phyloP scores from a whole-genome alignment of 2,113 vertebrate genomes.

The Myrmecobius fasciatus region DNA sequence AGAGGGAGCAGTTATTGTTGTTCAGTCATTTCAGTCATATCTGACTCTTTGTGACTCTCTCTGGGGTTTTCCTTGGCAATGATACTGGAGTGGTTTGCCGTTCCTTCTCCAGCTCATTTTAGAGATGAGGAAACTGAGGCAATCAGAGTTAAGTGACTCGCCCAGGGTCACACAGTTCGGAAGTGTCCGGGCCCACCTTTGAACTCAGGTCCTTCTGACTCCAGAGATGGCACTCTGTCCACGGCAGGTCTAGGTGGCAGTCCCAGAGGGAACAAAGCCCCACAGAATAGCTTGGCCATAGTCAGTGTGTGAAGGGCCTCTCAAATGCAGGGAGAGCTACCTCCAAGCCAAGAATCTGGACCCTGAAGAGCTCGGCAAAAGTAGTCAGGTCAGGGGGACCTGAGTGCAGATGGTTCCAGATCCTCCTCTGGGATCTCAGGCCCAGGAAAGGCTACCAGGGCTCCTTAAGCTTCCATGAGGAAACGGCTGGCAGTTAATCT shows the following conservation, averaged over 20 bases:
- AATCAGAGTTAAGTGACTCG: not conserved
- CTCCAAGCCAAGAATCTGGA: not conserved
- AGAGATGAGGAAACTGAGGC: not conserved
- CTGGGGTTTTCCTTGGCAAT: not conserved
- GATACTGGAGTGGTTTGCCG: not conserved
- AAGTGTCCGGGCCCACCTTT: not conserved
- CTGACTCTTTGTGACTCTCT: not conserved
- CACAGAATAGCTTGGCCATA: not conserved
- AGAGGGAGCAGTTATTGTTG: slow-evolving; percentile 58
- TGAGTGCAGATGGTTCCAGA: not conserved
- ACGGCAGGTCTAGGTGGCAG: not conserved
- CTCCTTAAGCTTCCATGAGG: slow-evolving; percentile 10
- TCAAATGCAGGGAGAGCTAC: not conserved
- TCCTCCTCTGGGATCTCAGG: slow-evolving; percentile 49
- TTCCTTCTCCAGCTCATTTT: not conserved
- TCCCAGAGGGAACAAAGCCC: not conserved
- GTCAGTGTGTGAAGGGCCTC: not conserved
- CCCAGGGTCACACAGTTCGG: not conserved
- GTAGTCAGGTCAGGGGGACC: not conserved
- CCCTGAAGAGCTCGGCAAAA: not conserved
- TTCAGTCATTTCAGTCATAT: not conserved
- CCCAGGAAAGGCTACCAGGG: slow-evolving; percentile 28
- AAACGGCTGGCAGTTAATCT: slow-evolving; percentile 46
- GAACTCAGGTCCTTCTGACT: not conserved
- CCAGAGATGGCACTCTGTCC: not conserved